These are phyloP conservation scores for Fragum fragum DNA, from an alignment of 2,888 invertebrate genomes.

Conservation along the genomic window DNA sequence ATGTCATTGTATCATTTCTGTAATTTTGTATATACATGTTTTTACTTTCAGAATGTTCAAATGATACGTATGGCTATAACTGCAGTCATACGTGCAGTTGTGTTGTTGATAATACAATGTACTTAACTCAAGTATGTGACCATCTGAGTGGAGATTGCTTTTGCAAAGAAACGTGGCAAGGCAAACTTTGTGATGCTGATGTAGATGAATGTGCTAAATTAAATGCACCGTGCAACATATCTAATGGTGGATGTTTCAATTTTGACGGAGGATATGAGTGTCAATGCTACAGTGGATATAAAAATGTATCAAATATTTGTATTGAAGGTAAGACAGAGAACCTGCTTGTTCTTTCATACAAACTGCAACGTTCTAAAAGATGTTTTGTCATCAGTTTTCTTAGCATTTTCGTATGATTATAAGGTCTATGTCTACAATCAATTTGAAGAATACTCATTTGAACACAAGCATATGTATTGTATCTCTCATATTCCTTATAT, in stretches of 20 bases:
- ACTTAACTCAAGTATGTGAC: constrained; percentile 44
- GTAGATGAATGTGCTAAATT: constrained; percentile 50
- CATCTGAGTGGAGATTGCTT: constrained; percentile 50
- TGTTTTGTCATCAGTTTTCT: too few relatives aligned
- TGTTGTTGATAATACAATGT: constrained; percentile 3
- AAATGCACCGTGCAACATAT: neutral
- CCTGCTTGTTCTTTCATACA: neutral
- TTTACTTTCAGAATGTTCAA: constrained; percentile 37
- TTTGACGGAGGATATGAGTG: constrained; percentile 32
- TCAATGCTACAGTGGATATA: constrained; percentile 25
- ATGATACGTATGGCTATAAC: constrained; percentile 37
- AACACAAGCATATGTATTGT: too few relatives aligned
- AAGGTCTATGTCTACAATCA: too few relatives aligned
- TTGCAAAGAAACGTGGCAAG: constrained; percentile 62
- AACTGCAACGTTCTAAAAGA: too few relatives aligned
- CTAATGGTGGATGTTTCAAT: constrained; percentile 42
- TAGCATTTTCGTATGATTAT: too few relatives aligned
- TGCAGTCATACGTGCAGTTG: constrained; percentile 41
- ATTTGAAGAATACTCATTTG: too few relatives aligned
- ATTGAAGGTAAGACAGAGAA: constrained; percentile 40
- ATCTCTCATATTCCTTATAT: too few relatives aligned
- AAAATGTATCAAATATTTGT: neutral
- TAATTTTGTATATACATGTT: too few relatives aligned
- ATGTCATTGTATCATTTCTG: too few relatives aligned
- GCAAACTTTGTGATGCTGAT: constrained; percentile 46